phyloP scores from a whole-genome alignment of 1,140 invertebrate genomes.

The Musca vetustissima region DNA sequence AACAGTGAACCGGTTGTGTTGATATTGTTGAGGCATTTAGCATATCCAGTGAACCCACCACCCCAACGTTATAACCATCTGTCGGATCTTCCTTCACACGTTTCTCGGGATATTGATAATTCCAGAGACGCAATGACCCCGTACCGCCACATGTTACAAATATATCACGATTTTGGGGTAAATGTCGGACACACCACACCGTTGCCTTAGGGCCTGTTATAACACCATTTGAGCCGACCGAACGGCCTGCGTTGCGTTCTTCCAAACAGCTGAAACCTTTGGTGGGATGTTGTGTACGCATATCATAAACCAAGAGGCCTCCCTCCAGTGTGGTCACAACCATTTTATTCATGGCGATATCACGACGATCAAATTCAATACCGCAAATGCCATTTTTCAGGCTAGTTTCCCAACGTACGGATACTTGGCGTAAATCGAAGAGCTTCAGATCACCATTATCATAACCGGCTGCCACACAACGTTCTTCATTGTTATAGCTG shows the following conservation, averaged over 20 bases:
- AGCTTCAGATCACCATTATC: constrained; percentile 97
- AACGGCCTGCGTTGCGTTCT: constrained; percentile 65
- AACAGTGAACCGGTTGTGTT: constrained; percentile 84
- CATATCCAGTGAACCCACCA: constrained; percentile 72
- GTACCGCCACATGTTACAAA: constrained; percentile 88
- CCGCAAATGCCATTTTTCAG: constrained; percentile 91
- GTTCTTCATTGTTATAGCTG: constrained; percentile 81
- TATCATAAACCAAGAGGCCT: constrained; percentile 87
- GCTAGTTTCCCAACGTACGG: constrained; percentile 86
- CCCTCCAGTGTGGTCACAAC: constrained; percentile 91
- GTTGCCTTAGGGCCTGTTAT: constrained; percentile 74
- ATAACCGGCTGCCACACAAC: constrained; percentile 86
- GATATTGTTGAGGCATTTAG: constrained; percentile 81
- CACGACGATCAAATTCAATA: constrained; percentile 90
- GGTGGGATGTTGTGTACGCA: constrained; percentile 82
- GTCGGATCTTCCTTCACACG: constrained; percentile 65
- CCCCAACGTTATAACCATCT: constrained; percentile 72
- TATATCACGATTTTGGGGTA: constrained; percentile 93
- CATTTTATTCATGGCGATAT: constrained; percentile 95
- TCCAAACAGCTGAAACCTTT: constrained; percentile 80
- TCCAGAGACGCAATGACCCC: constrained; percentile 87
- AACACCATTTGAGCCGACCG: constrained; percentile 47
- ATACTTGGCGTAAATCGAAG: constrained; percentile 88
- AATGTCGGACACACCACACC: constrained; percentile 82
- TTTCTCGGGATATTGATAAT: constrained; percentile 87